A percentile compares a stretch with the other conserved stretches of the same genome.
phyloP scores from a whole-genome alignment of 1,140 invertebrate species.

The Apis dorsata region DNA sequence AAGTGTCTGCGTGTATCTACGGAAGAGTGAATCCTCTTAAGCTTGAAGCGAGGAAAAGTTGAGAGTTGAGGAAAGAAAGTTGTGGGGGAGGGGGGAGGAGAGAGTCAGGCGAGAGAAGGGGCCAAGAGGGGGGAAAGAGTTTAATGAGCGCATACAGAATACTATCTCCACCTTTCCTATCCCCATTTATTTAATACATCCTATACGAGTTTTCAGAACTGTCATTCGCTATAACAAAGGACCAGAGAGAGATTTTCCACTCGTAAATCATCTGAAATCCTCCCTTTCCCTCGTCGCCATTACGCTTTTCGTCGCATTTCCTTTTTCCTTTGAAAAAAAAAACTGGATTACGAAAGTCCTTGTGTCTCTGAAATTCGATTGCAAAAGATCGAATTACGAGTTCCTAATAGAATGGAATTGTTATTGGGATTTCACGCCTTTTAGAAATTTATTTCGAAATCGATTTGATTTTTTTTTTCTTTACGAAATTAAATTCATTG shows the following conservation, averaged over 20 bases:
- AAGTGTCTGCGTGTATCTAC: neutral
- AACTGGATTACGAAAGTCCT: neutral
- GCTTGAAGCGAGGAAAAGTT: conserved; percentile 1
- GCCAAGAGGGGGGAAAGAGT: neutral
- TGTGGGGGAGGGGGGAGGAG: neutral
- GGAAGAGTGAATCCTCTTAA: conserved; percentile 14
- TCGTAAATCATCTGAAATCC: conserved; percentile 1
- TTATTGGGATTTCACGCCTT: neutral
- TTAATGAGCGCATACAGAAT: conserved; percentile 12
- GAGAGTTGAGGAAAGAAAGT: conserved; percentile 9
- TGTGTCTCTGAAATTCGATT: neutral
- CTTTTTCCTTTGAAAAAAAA: no score
- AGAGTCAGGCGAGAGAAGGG: neutral
- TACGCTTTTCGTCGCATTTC: neutral
- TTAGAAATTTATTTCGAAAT: neutral
- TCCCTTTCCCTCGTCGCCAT: neutral
- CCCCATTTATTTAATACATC: neutral
- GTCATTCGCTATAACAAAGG: neutral
- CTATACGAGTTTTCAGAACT: neutral
- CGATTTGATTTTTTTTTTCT: no score
- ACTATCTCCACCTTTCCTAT: neutral
- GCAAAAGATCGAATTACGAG: neutral
- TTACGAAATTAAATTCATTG: neutral
- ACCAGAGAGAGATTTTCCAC: neutral
- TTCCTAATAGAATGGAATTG: neutral